These are phyloP conservation scores for Chydorus sphaericus DNA, from an alignment of 2,888 invertebrate species.

Conservation along the genomic window DNA sequence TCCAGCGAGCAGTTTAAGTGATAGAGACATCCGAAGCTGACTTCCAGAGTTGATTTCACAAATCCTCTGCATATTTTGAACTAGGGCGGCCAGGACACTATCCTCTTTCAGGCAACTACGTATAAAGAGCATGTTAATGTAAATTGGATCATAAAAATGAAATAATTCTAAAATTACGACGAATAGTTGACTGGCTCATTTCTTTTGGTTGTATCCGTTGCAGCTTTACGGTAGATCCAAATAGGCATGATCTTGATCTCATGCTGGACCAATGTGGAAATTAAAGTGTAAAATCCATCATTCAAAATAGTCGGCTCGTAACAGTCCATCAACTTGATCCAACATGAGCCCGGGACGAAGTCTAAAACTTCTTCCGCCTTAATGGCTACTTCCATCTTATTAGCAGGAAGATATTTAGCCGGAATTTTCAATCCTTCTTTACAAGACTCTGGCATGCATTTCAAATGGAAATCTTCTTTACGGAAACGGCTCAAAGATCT, in stretches of 20 bases:
- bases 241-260: conserved; percentile 1
- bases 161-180: no score
- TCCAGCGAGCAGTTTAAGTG: neutral
- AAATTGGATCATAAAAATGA: no score
- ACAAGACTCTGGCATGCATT: neutral
- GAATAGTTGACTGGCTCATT: conserved; percentile 2
- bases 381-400: neutral
- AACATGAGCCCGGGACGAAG: conserved; percentile 2
- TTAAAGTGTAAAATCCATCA: neutral
- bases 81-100: neutral
- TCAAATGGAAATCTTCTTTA: neutral
- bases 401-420: neutral
- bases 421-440: neutral
- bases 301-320: neutral
- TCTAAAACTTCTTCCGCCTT: conserved; percentile 1
- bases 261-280: neutral
- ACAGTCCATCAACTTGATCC: conserved; percentile 3
- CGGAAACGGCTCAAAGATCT: neutral
- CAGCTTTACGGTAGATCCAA: conserved; percentile 7
- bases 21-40: neutral
- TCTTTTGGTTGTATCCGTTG: neutral
- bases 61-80: neutral
- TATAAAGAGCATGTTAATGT: no score
- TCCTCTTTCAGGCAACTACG: conserved; percentile 7
- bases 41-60: neutral